phyloP scores from a whole-genome alignment of 2,888 invertebrate genomes.

The Hypselothyrea guttata region DNA sequence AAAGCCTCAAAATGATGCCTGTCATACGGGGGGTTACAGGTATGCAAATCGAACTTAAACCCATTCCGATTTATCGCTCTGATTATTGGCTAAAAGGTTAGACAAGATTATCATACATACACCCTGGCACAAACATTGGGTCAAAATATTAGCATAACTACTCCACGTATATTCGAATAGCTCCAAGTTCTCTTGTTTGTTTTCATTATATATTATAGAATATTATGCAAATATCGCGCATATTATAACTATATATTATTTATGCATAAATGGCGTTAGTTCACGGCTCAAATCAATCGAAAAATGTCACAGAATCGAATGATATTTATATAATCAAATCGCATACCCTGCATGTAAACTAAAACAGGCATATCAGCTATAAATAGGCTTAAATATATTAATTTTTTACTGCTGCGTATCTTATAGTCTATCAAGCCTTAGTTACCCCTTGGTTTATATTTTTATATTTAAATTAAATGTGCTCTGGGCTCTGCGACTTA shows the following conservation, averaged over 20 bases:
- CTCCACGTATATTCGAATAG: background rate
- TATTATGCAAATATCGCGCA: slow-evolving; percentile 32
- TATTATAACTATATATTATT: slow-evolving; percentile 12
- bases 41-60: slow-evolving; percentile 30
- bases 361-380: background rate
- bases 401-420: slow-evolving; percentile 4
- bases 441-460: background rate
- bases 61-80: slow-evolving; percentile 10
- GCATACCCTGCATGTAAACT: background rate
- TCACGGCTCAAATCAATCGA: slow-evolving; percentile 21
- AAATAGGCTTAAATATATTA: no score
- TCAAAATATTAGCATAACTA: slow-evolving; percentile 22
- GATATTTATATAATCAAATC: background rate
- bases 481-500: slow-evolving; percentile 15
- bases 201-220: slow-evolving; percentile 40
- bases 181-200: slow-evolving; percentile 34
- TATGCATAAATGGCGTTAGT: background rate
- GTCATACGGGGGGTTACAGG: slow-evolving; percentile 27
- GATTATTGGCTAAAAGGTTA: slow-evolving; percentile 9
- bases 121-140: slow-evolving; percentile 29
- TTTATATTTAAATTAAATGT: slow-evolving; percentile 14
- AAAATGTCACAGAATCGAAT: slow-evolving; percentile 38
- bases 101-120: slow-evolving; percentile 4
- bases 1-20: slow-evolving; percentile 37
- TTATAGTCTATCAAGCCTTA: background rate